These are phyloP conservation scores for Drosophila albomicans DNA, from an alignment of 1,140 invertebrate genomes.

Conservation along the genomic window DNA sequence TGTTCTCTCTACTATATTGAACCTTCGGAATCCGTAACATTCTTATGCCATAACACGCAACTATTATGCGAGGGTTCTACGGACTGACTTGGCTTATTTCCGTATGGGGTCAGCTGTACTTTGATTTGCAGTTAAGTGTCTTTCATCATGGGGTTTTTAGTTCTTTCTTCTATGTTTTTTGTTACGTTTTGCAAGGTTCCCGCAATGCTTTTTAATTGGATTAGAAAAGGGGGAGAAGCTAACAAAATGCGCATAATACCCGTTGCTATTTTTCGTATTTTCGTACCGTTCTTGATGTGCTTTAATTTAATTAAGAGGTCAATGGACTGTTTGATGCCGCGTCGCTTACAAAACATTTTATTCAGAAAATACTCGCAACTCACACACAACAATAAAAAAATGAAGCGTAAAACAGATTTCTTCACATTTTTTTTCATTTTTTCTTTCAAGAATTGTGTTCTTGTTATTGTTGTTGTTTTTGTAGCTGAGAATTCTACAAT, in stretches of 20 bases:
- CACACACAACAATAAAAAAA: slow-evolving; percentile 2
- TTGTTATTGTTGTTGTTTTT: slow-evolving; percentile 27
- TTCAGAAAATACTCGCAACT: slow-evolving; percentile 26
- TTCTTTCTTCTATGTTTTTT: neutral
- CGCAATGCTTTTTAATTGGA: slow-evolving; percentile 60
- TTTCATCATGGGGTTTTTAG: slow-evolving; percentile 20
- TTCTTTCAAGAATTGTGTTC: neutral
- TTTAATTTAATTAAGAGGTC: slow-evolving; percentile 67
- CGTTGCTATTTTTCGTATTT: slow-evolving; percentile 48
- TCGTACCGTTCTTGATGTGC: slow-evolving; percentile 44
- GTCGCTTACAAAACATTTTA: slow-evolving; percentile 33
- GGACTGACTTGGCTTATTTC: slow-evolving; percentile 29
- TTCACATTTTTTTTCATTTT: neutral
- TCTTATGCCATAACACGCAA: slow-evolving; percentile 11
- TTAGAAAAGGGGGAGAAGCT: slow-evolving; percentile 53
- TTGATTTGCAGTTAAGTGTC: slow-evolving; percentile 44
- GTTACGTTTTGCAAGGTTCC: slow-evolving; percentile 49
- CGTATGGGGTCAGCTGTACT: slow-evolving; percentile 37
- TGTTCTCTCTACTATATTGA: neutral
- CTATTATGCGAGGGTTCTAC: slow-evolving; percentile 11
- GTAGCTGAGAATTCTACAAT: slow-evolving; percentile 53
- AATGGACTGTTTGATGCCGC: slow-evolving; percentile 33
- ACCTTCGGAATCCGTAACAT: slow-evolving; percentile 3
- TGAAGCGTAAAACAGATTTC: slow-evolving; percentile 41
- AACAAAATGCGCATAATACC: slow-evolving; percentile 60